Conservation (phyloP, 2,113 vertebrate genomes). For the Burhinus oedicnemus region DNA sequence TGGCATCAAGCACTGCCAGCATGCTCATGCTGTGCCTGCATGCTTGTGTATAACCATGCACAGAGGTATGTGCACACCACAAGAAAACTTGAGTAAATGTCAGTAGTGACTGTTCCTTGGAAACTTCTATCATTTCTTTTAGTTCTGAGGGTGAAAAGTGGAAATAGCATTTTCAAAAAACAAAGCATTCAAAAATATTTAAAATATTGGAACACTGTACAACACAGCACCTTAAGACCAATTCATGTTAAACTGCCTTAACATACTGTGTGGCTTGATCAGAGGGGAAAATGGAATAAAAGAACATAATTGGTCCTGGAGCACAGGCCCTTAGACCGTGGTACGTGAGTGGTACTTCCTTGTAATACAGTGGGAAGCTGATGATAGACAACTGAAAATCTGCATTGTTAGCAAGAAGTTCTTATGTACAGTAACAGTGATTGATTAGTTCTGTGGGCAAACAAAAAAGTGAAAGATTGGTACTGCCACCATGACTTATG, state of each 20-base stretch:
- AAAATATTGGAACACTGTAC: background rate
- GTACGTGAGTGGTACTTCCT: background rate
- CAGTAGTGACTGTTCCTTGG: background rate
- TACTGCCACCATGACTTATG: background rate
- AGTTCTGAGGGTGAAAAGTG: background rate
- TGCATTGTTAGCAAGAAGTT: background rate
- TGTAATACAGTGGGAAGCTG: background rate
- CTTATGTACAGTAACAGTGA: background rate
- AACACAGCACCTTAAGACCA: background rate
- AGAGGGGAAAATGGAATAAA: background rate
- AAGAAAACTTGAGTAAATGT: background rate
- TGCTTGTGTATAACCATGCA: accelerated
- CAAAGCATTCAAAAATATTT: background rate
- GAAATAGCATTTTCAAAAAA: background rate
- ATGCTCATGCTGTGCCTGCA: accelerated
- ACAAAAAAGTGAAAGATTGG: background rate
- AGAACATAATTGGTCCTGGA: accelerated
- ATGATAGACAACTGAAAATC: background rate
- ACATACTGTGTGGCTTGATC: background rate
- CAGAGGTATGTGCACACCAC: accelerated
- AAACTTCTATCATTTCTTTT: background rate
- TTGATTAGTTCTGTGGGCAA: background rate
- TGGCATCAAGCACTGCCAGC: background rate
- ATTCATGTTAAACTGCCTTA: background rate
- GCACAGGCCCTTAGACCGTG: background rate